A percentile compares a stretch with the other conserved stretches of the same genome.
Conservation (phyloP, 2,113 vertebrate species). For the Epinephelus cyanopodus region DNA sequence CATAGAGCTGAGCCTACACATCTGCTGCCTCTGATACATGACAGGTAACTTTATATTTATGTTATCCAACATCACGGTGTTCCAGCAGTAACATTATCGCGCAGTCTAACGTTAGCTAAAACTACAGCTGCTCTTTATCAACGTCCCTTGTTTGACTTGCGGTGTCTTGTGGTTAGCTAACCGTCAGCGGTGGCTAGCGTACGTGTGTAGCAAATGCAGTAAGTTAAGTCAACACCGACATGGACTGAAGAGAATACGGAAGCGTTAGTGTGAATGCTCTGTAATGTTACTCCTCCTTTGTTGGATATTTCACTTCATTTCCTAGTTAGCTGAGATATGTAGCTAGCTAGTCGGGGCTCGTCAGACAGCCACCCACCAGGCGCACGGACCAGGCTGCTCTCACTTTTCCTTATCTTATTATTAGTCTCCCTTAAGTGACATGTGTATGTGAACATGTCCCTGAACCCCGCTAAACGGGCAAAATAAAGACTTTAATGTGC, state of each 20-base stretch:
- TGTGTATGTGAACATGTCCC: neutral
- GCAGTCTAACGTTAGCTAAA: slow-evolving; percentile 25
- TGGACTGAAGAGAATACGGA: neutral
- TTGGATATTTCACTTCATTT: slow-evolving; percentile 31
- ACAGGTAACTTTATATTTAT: slow-evolving; percentile 67
- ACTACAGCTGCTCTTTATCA: slow-evolving; percentile 2
- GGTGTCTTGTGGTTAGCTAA: slow-evolving; percentile 34
- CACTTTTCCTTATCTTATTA: slow-evolving; percentile 16
- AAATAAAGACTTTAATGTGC: neutral
- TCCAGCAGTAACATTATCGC: neutral
- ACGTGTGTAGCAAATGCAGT: neutral
- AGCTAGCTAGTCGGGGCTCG: slow-evolving; percentile 54
- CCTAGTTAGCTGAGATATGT: slow-evolving; percentile 40
- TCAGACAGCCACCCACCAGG: neutral
- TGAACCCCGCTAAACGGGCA: neutral
- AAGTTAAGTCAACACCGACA: slow-evolving; percentile 2
- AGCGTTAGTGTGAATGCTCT: neutral
- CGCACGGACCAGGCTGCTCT: slow-evolving; percentile 6
- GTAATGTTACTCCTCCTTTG: neutral
- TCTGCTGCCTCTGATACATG: slow-evolving; percentile 52
- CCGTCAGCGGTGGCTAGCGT: slow-evolving; percentile 23
- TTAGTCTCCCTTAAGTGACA: neutral
- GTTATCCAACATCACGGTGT: neutral
- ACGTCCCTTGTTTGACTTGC: slow-evolving; percentile 15
- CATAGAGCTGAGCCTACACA: slow-evolving; percentile 57